phyloP scores from a whole-genome alignment of 1,140 invertebrate species.

The Psilanteris sp. region DNA sequence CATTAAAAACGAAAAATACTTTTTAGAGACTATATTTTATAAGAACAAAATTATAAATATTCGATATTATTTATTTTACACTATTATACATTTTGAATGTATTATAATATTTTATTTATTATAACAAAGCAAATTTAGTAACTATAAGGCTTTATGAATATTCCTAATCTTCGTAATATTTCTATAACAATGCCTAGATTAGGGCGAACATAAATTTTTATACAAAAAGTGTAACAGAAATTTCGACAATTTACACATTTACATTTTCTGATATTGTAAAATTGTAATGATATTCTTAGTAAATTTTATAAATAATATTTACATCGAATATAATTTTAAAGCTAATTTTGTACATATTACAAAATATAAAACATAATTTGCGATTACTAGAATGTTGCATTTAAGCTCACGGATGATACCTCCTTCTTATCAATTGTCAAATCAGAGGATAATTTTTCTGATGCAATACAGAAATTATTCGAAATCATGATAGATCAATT shows the following conservation, averaged over 20 bases:
- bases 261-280: conserved; percentile 57
- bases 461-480: conserved; percentile 1
- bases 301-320: too few species aligned
- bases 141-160: conserved; percentile 43
- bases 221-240: too few species aligned
- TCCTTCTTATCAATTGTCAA: too few species aligned
- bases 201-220: conserved; percentile 68
- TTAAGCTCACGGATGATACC: too few species aligned
- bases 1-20: conserved; percentile 30
- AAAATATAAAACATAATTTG: too few species aligned
- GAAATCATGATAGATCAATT: too few species aligned
- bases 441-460: too few species aligned
- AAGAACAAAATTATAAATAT: conserved; percentile 30
- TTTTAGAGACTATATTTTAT: conserved; percentile 56
- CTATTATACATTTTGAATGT: conserved; percentile 39
- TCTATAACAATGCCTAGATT: conserved; percentile 71
- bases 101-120: conserved; percentile 42
- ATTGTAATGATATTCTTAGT: conserved; percentile 25
- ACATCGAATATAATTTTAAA: too few species aligned
- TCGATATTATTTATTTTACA: conserved; percentile 36
- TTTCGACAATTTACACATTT: conserved; percentile 52
- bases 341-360: too few species aligned
- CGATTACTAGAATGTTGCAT: too few species aligned
- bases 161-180: conserved; percentile 66
- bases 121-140: conserved; percentile 37